Evolutionary conservation across 2,888 invertebrate genomes (phyloP).

Genomic region (Mongoloraphidia duomilia): DNA sequence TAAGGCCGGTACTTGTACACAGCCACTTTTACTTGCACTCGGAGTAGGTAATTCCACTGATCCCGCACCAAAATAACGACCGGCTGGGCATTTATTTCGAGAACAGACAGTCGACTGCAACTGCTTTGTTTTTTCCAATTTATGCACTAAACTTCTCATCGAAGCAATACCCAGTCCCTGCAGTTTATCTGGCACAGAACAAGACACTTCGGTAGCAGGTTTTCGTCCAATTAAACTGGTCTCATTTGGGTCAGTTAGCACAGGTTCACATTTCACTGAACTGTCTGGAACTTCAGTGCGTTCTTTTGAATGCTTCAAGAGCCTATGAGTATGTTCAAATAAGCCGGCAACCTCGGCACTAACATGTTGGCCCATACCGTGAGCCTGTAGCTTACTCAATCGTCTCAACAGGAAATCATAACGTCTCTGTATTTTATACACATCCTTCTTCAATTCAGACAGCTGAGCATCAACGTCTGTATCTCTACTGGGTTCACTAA

Average conservation of each 20-base stretch:
- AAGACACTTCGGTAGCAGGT: background rate
- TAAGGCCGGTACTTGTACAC: slow-evolving; percentile 29
- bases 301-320: slow-evolving; percentile 23
- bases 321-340: slow-evolving; percentile 55
- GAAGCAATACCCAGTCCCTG: slow-evolving; percentile 34
- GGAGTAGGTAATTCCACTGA: slow-evolving; percentile 29
- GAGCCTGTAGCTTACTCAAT: slow-evolving; percentile 59
- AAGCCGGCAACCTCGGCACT: slow-evolving; percentile 67
- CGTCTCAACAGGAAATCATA: slow-evolving; percentile 59
- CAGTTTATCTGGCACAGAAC: slow-evolving; percentile 21
- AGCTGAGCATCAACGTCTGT: slow-evolving; percentile 18
- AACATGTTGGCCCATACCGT: slow-evolving; percentile 59
- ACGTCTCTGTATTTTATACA: slow-evolving; percentile 50
- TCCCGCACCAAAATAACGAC: slow-evolving; percentile 39
- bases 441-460: slow-evolving; percentile 34
- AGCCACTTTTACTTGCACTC: slow-evolving; percentile 13
- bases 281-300: background rate
- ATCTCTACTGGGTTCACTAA: background rate
- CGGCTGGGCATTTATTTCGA: slow-evolving; percentile 22
- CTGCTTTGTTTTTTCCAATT: slow-evolving; percentile 33
- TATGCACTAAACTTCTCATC: slow-evolving; percentile 40
- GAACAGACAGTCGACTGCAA: slow-evolving; percentile 27
- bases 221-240: background rate
- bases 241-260: slow-evolving; percentile 28
- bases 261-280: slow-evolving; percentile 24